Percentiles rank a stretch among this genome's conserved stretches.
Conservation (phyloP, 1,140 invertebrate species). For the Brachionus sp. region DNA sequence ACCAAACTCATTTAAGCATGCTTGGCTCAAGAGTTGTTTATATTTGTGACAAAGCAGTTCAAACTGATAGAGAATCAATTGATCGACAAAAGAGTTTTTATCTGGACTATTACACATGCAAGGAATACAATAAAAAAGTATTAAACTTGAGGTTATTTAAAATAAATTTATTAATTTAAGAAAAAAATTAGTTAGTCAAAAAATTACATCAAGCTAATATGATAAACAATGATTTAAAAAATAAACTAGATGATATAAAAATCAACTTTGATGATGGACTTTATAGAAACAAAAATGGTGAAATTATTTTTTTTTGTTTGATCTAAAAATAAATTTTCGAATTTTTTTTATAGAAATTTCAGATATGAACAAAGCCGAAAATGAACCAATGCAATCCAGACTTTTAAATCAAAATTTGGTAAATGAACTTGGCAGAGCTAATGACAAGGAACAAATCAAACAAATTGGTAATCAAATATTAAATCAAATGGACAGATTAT, state of each 20-base stretch:
- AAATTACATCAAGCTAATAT: background rate
- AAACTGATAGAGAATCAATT: background rate
- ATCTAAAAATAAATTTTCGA: background rate
- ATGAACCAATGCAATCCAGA: background rate
- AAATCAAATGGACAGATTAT: background rate
- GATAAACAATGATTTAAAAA: background rate
- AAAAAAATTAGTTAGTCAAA: background rate
- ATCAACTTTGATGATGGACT: background rate
- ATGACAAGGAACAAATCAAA: background rate
- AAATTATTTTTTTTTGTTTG: background rate
- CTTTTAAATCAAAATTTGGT: background rate
- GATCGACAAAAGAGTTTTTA: background rate
- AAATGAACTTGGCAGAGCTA: background rate
- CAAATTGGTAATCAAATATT: background rate
- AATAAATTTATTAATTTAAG: background rate
- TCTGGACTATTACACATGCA: background rate
- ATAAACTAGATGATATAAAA: background rate
- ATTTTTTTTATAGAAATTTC: background rate
- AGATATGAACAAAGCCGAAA: background rate
- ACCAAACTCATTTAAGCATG: background rate
- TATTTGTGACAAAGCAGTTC: background rate
- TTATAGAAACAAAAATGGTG: background rate
- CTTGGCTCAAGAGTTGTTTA: background rate
- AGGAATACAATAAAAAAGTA: constrained; percentile 19
- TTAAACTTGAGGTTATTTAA: background rate